Evolutionary conservation across 2,113 vertebrate genomes (phyloP).

Genomic region (Corythoichthys intestinalis): DNA sequence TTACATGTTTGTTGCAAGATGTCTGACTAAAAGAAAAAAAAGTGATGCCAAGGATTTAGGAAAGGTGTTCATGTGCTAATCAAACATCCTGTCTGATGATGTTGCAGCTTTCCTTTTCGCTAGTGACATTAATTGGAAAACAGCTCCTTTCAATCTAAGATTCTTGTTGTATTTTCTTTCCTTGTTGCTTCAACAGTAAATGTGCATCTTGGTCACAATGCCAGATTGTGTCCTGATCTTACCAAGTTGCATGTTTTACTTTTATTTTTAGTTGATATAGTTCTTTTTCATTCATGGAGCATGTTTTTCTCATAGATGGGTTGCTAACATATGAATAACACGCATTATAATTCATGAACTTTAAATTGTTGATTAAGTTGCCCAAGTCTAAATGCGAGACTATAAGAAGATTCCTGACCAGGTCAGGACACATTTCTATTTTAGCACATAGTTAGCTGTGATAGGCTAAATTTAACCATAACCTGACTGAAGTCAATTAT

Average conservation of each 20-base stretch:
- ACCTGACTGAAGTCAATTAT: neutral
- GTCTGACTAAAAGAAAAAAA: neutral
- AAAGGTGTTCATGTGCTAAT: conserved; percentile 22
- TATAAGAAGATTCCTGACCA: neutral
- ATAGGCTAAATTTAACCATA: neutral
- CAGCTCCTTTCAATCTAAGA: conserved; percentile 61
- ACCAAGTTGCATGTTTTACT: conserved; percentile 18
- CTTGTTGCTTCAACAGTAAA: neutral
- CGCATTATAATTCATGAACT: neutral
- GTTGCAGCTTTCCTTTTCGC: conserved; percentile 56
- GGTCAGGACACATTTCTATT: neutral
- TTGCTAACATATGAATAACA: neutral
- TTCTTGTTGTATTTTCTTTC: conserved; percentile 33
- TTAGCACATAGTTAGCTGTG: neutral
- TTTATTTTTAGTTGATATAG: conserved; percentile 44
- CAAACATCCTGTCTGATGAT: conserved; percentile 55
- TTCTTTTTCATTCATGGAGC: neutral
- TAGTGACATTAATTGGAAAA: conserved; percentile 61
- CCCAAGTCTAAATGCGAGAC: neutral
- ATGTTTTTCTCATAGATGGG: neutral
- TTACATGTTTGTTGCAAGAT: neutral
- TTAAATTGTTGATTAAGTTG: neutral
- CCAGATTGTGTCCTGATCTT: conserved; percentile 9
- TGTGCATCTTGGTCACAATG: conserved; percentile 2
- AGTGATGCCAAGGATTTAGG: conserved; percentile 10